phyloP scores from a whole-genome alignment of 2,113 vertebrate species.

The Prinia subflava region DNA sequence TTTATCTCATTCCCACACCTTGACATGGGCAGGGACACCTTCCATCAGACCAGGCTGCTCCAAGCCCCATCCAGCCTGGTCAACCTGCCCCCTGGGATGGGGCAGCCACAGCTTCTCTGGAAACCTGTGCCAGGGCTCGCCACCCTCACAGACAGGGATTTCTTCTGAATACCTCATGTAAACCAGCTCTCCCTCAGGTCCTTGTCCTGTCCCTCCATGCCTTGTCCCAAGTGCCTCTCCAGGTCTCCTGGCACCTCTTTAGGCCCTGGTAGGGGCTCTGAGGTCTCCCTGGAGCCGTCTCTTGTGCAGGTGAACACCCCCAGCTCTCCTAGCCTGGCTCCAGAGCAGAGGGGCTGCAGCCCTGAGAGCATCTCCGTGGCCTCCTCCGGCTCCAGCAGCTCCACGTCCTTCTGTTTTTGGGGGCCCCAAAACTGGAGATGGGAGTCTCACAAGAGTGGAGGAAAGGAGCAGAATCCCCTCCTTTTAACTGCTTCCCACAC shows the following conservation, averaged over 20 bases:
- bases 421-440: too few relatives aligned
- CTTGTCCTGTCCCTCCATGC: not conserved
- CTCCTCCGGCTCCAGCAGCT: not conserved
- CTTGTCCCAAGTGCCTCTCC: not conserved
- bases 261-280: not conserved
- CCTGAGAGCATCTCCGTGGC: accelerated
- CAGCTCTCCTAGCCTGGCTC: not conserved
- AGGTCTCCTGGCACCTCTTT: not conserved
- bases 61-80: accelerated
- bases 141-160: not conserved
- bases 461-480: not conserved
- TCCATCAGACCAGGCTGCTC: accelerated
- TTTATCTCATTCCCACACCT: not conserved
- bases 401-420: accelerated
- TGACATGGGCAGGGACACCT: not conserved
- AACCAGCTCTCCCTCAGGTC: not conserved
- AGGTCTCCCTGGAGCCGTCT: not conserved
- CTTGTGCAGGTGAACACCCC: accelerated
- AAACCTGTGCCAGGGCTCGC: accelerated
- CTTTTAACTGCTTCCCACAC: not conserved
- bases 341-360: not conserved
- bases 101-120: not conserved
- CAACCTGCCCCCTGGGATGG: too few relatives aligned
- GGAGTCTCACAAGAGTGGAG: accelerated
- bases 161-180: not conserved